Percentiles rank a stretch among this genome's conserved stretches.
Conservation (phyloP, 92 coral and sea anemone genomes). For the Heteractis magnifica region DNA sequence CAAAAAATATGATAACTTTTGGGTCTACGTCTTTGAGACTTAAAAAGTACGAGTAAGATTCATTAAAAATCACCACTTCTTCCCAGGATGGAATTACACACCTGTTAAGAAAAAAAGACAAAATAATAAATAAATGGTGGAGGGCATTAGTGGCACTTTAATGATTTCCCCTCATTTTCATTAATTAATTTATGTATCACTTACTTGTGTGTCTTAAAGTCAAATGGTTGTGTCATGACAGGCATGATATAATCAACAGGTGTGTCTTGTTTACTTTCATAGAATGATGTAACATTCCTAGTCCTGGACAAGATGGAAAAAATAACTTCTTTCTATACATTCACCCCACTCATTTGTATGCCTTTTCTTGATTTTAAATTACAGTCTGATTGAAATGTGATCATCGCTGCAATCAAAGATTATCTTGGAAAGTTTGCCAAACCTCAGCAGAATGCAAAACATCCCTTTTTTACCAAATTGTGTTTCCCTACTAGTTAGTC, state of each 20-base stretch:
- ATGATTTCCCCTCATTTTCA: not conserved
- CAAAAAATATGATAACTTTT: constrained; percentile 84
- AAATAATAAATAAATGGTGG: not conserved
- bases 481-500: too few species aligned
- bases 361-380: too few species aligned
- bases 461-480: too few species aligned
- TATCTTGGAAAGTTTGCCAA: too few species aligned
- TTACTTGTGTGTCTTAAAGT: constrained; percentile 93
- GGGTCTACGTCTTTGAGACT: constrained; percentile 87
- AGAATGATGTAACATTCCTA: constrained; percentile 90
- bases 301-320: constrained; percentile 28
- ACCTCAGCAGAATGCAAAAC: too few species aligned
- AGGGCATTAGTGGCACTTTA: not conserved
- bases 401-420: too few species aligned
- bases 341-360: too few species aligned
- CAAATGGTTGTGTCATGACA: constrained; percentile 96
- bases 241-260: constrained; percentile 90
- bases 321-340: too few species aligned
- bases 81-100: constrained; percentile 94
- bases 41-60: constrained; percentile 77
- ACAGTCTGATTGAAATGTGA: too few species aligned
- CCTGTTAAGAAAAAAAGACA: constrained; percentile 31
- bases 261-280: constrained; percentile 67
- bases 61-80: constrained; percentile 91
- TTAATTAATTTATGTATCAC: constrained; percentile 2